Evolutionary conservation across 2,113 vertebrate species (phyloP), one percentile per base, ranked within the genome.

Genomic region (Camelus bactrianus): DNA sequence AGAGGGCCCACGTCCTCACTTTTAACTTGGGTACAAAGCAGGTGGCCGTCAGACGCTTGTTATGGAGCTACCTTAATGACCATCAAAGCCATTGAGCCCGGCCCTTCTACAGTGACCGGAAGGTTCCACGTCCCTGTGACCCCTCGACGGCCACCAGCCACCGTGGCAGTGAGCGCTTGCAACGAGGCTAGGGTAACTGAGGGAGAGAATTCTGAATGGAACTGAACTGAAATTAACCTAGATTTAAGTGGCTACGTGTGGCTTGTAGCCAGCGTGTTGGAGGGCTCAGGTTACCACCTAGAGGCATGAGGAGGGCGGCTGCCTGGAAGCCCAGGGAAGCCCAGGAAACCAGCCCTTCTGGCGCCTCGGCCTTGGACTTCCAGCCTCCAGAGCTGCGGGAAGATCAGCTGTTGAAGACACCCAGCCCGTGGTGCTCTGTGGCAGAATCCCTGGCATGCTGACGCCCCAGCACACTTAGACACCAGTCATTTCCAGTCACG

Each of bases 151-250:
- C 24, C 32, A 52, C 22, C 19, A n/a, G 50, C 35, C n/a, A 46
- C 56, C 12, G n/a, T 46, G 26, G 38, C 56, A 42, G 0, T 50
- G 35, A 50, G n/a, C 26, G 54, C 69, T 81, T 91, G 56, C 42
- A 91, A 75, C 5, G 20, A 81, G 58, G 35, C 32, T 46, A 42
- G 54, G 60, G 22, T 76, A n/a, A 65, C 2, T 19, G 30, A 81
- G 13, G 50, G 85, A 75, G 0, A 32, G 10, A 70, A 67, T 69
- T 42, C 38, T 65, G n/a, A 62, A n/a, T 81, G 75, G 16, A 20
- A 42, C 26, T 90, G 64, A 75, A 93, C 8, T 89, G 56, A 87
- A 93, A 12, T 58, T 32, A 65, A 83, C 92, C 92, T 50, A 32
- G 20, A 86, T 64, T 80, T 54, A 70, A 69, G 65, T 56, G 72